These are phyloP conservation scores for Sylvicapra grimmia DNA, from an alignment of 2,113 vertebrate genomes.

Conservation along the genomic window DNA sequence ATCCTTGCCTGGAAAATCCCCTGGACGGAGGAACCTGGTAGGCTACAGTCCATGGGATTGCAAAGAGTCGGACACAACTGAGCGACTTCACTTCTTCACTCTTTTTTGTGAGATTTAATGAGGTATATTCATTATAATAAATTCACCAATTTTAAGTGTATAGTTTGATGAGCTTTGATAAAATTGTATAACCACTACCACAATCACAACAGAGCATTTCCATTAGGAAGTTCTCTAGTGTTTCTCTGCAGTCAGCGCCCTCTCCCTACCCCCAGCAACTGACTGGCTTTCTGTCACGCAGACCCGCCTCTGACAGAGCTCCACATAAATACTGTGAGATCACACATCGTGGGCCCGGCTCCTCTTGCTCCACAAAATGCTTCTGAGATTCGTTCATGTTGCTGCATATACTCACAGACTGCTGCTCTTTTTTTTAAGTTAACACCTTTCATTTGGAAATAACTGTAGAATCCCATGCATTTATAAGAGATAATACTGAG, in stretches of 20 bases:
- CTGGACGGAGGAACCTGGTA: not conserved
- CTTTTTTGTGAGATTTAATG: not conserved
- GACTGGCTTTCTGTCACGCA: not conserved
- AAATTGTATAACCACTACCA: not conserved
- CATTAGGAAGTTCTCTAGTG: not conserved
- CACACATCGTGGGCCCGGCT: not conserved
- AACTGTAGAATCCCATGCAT: not conserved
- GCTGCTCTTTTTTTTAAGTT: not conserved
- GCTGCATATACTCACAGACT: not conserved
- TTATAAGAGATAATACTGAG: not conserved
- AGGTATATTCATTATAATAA: not conserved
- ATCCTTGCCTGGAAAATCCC: not conserved
- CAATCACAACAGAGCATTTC: not conserved
- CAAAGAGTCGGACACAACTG: not conserved
- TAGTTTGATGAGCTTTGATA: not conserved
- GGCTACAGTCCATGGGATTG: not conserved
- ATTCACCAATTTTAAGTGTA: not conserved
- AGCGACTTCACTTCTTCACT: not conserved
- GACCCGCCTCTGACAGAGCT: not conserved
- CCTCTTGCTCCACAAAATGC: not conserved
- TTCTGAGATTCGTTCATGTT: not conserved
- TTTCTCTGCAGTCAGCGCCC: not conserved
- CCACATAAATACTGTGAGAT: not conserved
- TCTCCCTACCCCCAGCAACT: not conserved
- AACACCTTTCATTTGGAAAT: not conserved